Base-by-base conservation (phyloP, 2,888 invertebrate genomes). In the Anaspis maculata region DNA sequence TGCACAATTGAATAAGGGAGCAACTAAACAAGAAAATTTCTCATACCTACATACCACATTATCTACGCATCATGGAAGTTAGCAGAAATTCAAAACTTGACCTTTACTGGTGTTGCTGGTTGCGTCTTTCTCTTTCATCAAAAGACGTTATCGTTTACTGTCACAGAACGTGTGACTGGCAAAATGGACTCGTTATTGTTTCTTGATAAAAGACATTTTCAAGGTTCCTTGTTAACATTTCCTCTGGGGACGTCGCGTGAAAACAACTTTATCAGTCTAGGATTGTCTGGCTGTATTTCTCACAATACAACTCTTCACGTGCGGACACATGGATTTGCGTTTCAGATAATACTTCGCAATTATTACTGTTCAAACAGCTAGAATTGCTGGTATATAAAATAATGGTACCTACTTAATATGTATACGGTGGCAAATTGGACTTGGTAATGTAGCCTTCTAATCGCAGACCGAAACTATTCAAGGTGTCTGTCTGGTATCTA, bases 191-290 rank as follows among this genome's bases (percentile, higher is more conserved):
- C 25, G 30, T 35, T 39, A 32, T 30, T 35, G 26, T 13, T 23
- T 22, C 13, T 15, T 24, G 32, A 39, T 27, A 39, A 35, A n/a
- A 24, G 35, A 29, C 12, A 32, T 7, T 16, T 15, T 44, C 39
- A 46, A 46, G 46, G 44, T 39, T 41, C 33, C 41, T 46, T 36
- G 40, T 46, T 46, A 46, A 21, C 16, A 13, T 21, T 15, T 26
- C 21, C 34, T 27, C 39, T 10, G 16, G 32, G 32, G 35, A 39
- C 15, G 13, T 6, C 24, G 25, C 31, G 29, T 30, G 34, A 13
- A 39, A 39, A 39, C 32, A 39, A 39, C 22, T 32, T 30, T 32
- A 25, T 35, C 39, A 35, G 25, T 30, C 27, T 38, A 26, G 12
- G 15, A 33, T 28, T 37, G 3, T 27, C n/a, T n/a, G n/a, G n/a